Conservation (phyloP, 92 coral and sea anemone genomes). For the Porites rus region DNA sequence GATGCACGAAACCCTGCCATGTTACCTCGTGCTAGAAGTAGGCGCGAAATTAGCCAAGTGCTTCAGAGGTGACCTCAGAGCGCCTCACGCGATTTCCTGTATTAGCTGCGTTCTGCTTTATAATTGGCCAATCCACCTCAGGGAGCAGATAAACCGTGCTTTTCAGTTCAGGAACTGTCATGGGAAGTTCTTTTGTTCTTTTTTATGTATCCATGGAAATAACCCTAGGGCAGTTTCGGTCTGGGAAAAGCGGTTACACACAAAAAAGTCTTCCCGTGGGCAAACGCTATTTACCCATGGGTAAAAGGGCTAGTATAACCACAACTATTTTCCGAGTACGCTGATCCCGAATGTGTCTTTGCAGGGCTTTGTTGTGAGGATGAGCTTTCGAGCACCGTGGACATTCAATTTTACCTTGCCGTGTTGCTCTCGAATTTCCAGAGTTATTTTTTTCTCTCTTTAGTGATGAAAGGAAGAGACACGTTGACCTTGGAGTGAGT, state of each 20-base stretch:
- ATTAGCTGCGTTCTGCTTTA: conserved; percentile 46
- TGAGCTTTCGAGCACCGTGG: conserved; percentile 34
- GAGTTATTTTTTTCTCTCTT: neutral
- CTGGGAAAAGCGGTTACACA: conserved; percentile 68
- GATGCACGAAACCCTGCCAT: conserved; percentile 51
- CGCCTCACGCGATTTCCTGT: conserved; percentile 50
- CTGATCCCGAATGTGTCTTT: conserved; percentile 45
- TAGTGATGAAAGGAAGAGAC: neutral
- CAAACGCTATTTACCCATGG: conserved; percentile 60
- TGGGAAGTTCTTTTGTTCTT: conserved; percentile 68
- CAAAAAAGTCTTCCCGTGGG: conserved; percentile 56
- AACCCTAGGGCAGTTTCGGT: conserved; percentile 49
- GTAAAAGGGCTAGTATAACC: neutral
- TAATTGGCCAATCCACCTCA: conserved; percentile 58
- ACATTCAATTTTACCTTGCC: conserved; percentile 13
- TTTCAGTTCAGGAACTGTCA: conserved; percentile 64
- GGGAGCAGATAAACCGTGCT: conserved; percentile 49
- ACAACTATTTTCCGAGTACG: conserved; percentile 31
- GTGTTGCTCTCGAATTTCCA: neutral
- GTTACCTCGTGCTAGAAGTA: conserved; percentile 35
- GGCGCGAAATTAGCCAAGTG: conserved; percentile 41
- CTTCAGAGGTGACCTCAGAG: conserved; percentile 38
- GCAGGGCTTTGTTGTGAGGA: conserved; percentile 52
- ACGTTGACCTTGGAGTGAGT: conserved; percentile 5
- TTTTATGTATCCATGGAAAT: conserved; percentile 56